Conservation (phyloP, 2,113 vertebrate species). For the Lichenostomus cassidix region DNA sequence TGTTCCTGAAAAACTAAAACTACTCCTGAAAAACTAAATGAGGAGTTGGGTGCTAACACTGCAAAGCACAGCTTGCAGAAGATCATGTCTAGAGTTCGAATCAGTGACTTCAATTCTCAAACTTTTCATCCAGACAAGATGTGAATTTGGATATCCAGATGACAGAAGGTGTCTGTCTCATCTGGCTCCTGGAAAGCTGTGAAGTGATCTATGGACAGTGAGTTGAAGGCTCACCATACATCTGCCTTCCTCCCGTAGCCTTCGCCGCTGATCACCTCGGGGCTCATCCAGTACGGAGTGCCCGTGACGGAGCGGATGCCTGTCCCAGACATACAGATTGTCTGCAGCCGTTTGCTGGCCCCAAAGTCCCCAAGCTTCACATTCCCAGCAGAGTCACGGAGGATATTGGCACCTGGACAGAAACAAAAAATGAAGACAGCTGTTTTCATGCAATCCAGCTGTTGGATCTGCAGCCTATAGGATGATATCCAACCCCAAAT, state of each 20-base stretch:
- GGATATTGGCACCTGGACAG: constrained; percentile 90
- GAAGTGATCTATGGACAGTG: background rate
- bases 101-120: background rate
- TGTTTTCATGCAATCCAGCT: constrained; percentile 32
- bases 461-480: background rate
- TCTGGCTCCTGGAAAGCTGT: background rate
- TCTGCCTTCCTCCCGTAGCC: constrained; percentile 94
- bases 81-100: background rate
- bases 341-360: constrained; percentile 94
- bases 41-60: background rate
- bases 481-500: background rate
- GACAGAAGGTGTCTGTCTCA: background rate
- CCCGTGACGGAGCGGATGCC: constrained; percentile 93
- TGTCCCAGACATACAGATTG: constrained; percentile 94
- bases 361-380: constrained; percentile 97
- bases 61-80: background rate
- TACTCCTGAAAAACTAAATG: background rate
- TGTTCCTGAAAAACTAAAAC: background rate
- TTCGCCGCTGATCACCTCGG: constrained; percentile 95
- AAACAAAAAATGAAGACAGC: background rate
- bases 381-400: constrained; percentile 92
- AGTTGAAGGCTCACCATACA: constrained; percentile 82
- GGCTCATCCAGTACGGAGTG: constrained; percentile 98
- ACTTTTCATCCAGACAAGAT: background rate
- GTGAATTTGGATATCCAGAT: fast-evolving